Evolutionary conservation across 2,113 vertebrate genomes (phyloP), one percentile per base, ranked within the genome.

Genomic region (Halichoerus grypus): DNA sequence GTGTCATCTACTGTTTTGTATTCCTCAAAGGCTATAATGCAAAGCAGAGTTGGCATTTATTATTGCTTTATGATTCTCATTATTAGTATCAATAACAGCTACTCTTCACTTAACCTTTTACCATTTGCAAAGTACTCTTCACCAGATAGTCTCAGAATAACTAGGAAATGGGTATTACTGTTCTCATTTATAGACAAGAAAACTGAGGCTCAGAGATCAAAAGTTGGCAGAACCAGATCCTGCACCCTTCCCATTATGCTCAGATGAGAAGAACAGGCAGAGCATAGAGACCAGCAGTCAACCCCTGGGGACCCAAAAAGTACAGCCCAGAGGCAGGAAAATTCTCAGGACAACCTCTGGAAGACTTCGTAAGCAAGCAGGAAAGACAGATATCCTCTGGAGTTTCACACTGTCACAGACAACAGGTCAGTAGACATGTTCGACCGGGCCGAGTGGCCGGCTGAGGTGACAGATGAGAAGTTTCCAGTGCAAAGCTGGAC

Each of bases 121-220:
- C 28, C 39, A 72, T 28, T n/a, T 96, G 67, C 65, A 77, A 81
- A 59, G 33, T 74, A 72, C 59, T 93, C 61, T 67, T 91, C 26
- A 85, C 36, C 91, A 88, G 19, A 51, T 77, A 92, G 46, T 77
- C 72, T 91, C 67, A 79, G n/a, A 90, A 57, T 36, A 83, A 86
- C 31, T 24, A 18, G n/a, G 53, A 59, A 88, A 51, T 77, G 28
- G 16, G 53, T n/a, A 59, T 71, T 24, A 49, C 42, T 36, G 7
- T 80, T 71, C 26, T 79, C 36, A 59, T 42, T 55, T 76, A 86
- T 12, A 55, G 77, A 59, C 14, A 57, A 93, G 36, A 74, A 94
- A 91, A 86, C 10, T 9, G 42, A 91, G n/a, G 86, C 36, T 49
- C 36, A 33, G 84, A 65, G 79, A 39, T 24, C 53, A 28, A 39